phyloP scores from a whole-genome alignment of 2,113 vertebrate species.

The Rhizomys pruinosus region DNA sequence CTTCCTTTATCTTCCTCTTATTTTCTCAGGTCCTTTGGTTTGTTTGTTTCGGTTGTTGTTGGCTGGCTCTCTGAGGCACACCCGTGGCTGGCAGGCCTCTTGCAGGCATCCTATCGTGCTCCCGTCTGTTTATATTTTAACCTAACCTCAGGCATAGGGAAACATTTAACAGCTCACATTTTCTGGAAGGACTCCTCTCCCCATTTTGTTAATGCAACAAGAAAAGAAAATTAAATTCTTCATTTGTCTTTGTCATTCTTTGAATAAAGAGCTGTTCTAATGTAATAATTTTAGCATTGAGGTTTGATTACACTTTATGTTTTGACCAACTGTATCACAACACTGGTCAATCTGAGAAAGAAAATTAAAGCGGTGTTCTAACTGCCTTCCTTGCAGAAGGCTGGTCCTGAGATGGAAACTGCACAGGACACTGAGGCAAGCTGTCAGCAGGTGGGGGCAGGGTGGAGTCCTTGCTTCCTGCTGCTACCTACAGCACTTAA shows the following conservation, averaged over 20 bases:
- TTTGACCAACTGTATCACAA: constrained; percentile 6
- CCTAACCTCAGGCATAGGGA: neutral
- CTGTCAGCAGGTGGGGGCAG: neutral
- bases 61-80: neutral
- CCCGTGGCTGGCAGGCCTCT: neutral
- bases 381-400: constrained; percentile 9
- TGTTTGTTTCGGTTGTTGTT: neutral
- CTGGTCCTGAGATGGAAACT: neutral
- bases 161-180: neutral
- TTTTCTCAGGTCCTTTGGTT: neutral
- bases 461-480: neutral
- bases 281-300: constrained; percentile 11
- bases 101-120: neutral
- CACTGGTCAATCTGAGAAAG: neutral
- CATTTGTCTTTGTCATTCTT: neutral
- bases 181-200: neutral
- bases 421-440: neutral
- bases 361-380: neutral
- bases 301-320: neutral
- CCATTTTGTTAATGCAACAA: constrained; percentile 52
- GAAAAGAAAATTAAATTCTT: neutral
- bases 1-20: neutral
- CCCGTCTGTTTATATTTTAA: constrained; percentile 59
- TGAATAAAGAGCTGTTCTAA: constrained; percentile 13
- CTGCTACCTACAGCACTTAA: too few species aligned